Evolutionary conservation across 2,888 invertebrate genomes (phyloP).

Genomic region (Amiota mariae): DNA sequence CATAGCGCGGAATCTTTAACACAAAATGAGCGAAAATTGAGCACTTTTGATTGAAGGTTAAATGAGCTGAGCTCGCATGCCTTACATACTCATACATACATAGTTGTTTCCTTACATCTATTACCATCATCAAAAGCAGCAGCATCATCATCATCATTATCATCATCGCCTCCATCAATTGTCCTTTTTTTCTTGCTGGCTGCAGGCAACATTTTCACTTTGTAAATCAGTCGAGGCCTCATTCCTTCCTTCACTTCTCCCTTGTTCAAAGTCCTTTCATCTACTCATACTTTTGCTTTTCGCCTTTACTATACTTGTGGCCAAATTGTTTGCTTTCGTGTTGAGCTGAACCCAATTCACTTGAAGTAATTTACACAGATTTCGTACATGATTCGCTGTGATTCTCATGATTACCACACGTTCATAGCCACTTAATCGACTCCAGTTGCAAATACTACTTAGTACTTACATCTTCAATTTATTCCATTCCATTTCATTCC

Average conservation of each 20-base stretch:
- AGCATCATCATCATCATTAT: not conserved
- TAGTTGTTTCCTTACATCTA: not conserved
- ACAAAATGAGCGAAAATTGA: conserved; percentile 21
- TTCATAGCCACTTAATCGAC: no score
- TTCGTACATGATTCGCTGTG: not conserved
- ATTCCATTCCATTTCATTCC: no score
- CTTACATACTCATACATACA: conserved; percentile 16
- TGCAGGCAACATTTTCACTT: not conserved
- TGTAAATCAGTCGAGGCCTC: no score
- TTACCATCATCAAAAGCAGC: no score
- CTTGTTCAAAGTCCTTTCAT: no score
- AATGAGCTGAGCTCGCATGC: conserved; percentile 53
- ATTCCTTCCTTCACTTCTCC: no score
- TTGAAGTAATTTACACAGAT: conserved; percentile 1
- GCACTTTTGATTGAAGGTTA: conserved; percentile 62
- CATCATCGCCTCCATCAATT: not conserved
- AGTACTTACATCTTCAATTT: no score
- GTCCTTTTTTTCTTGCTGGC: not conserved
- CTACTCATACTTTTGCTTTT: not conserved
- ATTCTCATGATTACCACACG: not conserved
- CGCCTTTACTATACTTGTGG: not conserved
- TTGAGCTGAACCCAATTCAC: not conserved
- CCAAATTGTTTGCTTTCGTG: not conserved
- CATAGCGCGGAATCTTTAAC: no score
- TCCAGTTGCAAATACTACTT: not conserved